A percentile compares a stretch with the other conserved stretches of the same genome.
phyloP scores from a whole-genome alignment of 1,140 invertebrate genomes.

The Bombus vancouverensis region DNA sequence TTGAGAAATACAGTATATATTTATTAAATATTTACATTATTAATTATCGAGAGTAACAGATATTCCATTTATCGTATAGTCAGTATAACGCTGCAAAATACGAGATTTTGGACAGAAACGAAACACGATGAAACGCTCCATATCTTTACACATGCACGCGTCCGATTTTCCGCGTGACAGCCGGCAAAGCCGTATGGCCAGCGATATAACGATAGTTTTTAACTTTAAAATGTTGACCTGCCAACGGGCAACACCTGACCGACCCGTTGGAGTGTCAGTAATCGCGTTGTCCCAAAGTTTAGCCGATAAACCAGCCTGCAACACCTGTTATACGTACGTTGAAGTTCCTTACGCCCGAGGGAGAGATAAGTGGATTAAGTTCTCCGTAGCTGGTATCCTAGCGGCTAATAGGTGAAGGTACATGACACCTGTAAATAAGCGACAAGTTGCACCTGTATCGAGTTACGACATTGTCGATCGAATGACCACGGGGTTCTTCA shows the following conservation, averaged over 20 bases:
- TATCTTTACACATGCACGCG: not conserved
- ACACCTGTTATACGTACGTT: slow-evolving; percentile 63
- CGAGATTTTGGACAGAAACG: not conserved
- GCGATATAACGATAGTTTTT: slow-evolving; percentile 53
- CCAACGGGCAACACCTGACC: slow-evolving; percentile 45
- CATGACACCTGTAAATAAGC: slow-evolving; percentile 43
- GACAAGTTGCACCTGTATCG: slow-evolving; percentile 28
- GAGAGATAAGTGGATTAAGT: slow-evolving; percentile 71
- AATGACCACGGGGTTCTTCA: not conserved
- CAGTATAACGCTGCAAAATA: not conserved
- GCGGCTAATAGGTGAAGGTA: slow-evolving; percentile 53
- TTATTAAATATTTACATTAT: too few relatives aligned
- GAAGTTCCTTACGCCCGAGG: slow-evolving; percentile 56
- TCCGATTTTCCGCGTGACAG: slow-evolving; percentile 20
- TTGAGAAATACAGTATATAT: too few relatives aligned
- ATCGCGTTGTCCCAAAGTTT: slow-evolving; percentile 62
- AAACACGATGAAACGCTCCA: not conserved
- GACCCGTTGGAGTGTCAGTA: slow-evolving; percentile 50
- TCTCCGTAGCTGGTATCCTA: slow-evolving; percentile 56
- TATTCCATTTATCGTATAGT: too few relatives aligned
- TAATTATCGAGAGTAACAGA: too few relatives aligned
- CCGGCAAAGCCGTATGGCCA: not conserved
- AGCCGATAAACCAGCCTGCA: slow-evolving; percentile 57
- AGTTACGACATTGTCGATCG: slow-evolving; percentile 21
- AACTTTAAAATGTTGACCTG: slow-evolving; percentile 43